Evolutionary conservation across 2,113 vertebrate species (phyloP).

Genomic region (Globicephala melas): DNA sequence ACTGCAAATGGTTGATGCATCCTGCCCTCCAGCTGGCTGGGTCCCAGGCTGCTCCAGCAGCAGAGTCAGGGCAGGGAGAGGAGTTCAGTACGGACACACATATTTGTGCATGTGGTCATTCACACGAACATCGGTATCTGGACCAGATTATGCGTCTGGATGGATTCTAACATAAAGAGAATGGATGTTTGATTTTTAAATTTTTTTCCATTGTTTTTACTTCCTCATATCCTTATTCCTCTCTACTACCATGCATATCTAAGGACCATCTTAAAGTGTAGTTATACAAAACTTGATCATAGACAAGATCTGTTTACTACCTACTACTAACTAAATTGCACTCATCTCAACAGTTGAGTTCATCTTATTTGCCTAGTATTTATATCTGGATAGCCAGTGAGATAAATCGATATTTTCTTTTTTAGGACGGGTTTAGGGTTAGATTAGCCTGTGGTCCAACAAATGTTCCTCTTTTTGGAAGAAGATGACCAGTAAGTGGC

Average conservation of each 20-base stretch:
- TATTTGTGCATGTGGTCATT: background rate
- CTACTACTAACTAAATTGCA: background rate
- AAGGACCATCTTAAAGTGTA: background rate
- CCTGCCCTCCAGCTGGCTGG: background rate
- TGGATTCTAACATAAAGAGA: background rate
- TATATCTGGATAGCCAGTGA: background rate
- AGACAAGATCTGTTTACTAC: background rate
- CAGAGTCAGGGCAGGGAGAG: background rate
- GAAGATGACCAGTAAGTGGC: background rate
- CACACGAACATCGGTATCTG: background rate
- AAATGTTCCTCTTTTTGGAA: background rate
- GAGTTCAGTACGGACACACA: background rate
- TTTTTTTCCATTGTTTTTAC: background rate
- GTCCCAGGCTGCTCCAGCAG: too few species aligned
- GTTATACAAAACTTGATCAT: background rate
- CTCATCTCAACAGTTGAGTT: background rate
- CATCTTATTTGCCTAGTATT: background rate
- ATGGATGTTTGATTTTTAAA: fast-evolving
- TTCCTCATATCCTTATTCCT: background rate
- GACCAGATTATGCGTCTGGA: background rate
- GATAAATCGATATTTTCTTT: background rate
- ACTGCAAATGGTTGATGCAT: background rate
- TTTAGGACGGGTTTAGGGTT: background rate
- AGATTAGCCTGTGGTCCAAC: background rate
- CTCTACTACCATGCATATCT: background rate